These are phyloP conservation scores for Cettia cetti DNA, from an alignment of 2,113 vertebrate species.

Conservation along the genomic window DNA sequence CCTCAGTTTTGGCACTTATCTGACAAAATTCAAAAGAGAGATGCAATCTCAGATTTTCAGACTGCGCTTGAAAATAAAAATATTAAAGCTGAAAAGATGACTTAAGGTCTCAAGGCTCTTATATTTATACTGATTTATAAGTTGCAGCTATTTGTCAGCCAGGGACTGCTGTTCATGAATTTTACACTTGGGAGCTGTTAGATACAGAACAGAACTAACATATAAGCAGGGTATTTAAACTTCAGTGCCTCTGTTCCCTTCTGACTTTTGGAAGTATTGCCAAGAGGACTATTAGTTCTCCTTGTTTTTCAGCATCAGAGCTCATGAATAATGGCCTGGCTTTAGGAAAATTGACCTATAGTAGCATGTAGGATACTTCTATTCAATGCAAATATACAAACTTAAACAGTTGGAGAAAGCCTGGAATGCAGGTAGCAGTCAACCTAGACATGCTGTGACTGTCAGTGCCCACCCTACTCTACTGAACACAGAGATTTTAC, in stretches of 20 bases:
- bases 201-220: neutral
- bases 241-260: neutral
- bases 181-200: neutral
- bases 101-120: neutral
- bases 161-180: neutral
- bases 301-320: neutral
- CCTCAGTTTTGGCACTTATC: neutral
- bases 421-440: neutral
- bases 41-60: neutral
- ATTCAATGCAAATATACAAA: neutral
- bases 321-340: neutral
- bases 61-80: neutral
- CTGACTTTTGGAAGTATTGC: neutral
- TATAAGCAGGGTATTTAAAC: neutral
- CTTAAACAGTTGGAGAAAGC: neutral
- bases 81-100: neutral
- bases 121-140: neutral
- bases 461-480: neutral
- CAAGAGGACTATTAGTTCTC: neutral
- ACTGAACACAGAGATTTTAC: neutral
- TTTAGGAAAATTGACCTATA: neutral
- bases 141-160: neutral
- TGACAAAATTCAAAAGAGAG: neutral
- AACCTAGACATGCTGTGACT: neutral
- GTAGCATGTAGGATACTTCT: neutral